Base-by-base conservation (phyloP, 2,113 vertebrate genomes). In the Dunckerocampus dactyliophorus region DNA sequence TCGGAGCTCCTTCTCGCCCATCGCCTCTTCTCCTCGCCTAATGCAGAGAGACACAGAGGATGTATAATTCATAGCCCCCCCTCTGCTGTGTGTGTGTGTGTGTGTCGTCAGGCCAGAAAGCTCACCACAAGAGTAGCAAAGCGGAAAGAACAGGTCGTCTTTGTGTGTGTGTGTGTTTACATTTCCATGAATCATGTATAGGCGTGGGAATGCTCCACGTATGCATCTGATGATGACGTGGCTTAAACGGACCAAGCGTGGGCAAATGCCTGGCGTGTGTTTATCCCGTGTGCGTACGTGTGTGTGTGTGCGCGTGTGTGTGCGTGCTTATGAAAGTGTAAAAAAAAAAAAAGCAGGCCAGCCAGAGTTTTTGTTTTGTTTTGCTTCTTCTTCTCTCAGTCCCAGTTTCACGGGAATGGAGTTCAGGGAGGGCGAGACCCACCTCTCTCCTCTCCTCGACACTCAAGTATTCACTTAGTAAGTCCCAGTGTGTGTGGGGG, bases 51-150 rank as follows among this genome's bases (percentile, higher is more conserved):
- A 87, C 84, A 83, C 80, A 75, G 42, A 46, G 73, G 77, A 89
- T 88, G 79, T 88, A 88, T 87, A 87, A 89, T 89, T 87, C 85
- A 88, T 87, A 61, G 62, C 59, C 71, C 71, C 75, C 84, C 81
- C 82, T 72, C 84, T 74, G 16, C 17, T 59, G 49, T 34, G 49
- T 68, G 61, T 37, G 55, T 57, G 21, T 55, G 47, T 12, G 53
- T 51, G 63, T 47, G 55, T 67, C 52, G 51, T 70, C 67, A 69
- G 80, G 67, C 74, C 50, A 22, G 52, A 76, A 55, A 83, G 54
- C 65, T 63, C 58, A 76, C 50, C 67, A 48, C 62, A 48, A 63
- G 58, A 60, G 39, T 74, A 65, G 71, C 62, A 74, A 61, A 72
- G 67, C 60, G 14, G 63, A 78, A 75, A 71, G 79, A 81, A 71